Percentiles rank a stretch among this genome's conserved stretches.
Conservation (phyloP, 2,113 vertebrate genomes). For the Chionodraco myersi region DNA sequence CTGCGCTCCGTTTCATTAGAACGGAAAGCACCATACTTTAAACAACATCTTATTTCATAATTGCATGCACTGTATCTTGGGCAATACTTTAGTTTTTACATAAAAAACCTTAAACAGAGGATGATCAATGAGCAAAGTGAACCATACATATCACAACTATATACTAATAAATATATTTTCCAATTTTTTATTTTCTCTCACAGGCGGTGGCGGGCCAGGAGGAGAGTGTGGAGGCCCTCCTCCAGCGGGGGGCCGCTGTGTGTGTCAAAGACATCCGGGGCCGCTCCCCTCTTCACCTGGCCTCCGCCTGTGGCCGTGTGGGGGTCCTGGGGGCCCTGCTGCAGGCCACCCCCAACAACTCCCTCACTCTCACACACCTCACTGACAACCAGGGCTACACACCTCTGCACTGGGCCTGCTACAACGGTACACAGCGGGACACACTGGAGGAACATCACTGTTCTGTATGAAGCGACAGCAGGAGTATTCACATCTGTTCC, state of each 20-base stretch:
- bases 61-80: no score
- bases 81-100: no score
- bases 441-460: not conserved
- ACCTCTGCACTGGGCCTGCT: slow-evolving; percentile 98
- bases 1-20: no score
- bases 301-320: slow-evolving; percentile 92
- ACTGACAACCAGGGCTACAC: slow-evolving; percentile 96
- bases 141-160: no score
- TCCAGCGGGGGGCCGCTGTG: slow-evolving; percentile 92
- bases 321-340: slow-evolving; percentile 91
- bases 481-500: not conserved
- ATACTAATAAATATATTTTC: not conserved
- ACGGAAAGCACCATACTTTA: no score
- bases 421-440: slow-evolving; percentile 87
- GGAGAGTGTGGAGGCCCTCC: slow-evolving; percentile 93
- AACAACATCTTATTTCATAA: no score
- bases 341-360: slow-evolving; percentile 83
- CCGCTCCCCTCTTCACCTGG: slow-evolving; percentile 92
- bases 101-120: no score
- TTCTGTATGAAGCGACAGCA: not conserved
- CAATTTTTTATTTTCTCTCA: not conserved
- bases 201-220: slow-evolving; percentile 96
- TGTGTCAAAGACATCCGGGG: slow-evolving; percentile 89
- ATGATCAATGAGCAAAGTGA: no score
- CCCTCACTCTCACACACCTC: slow-evolving; percentile 82